These are phyloP conservation scores for Hyperoplus lanceolatus DNA, from an alignment of 2,797 vertebrate species.

Conservation along the genomic window DNA sequence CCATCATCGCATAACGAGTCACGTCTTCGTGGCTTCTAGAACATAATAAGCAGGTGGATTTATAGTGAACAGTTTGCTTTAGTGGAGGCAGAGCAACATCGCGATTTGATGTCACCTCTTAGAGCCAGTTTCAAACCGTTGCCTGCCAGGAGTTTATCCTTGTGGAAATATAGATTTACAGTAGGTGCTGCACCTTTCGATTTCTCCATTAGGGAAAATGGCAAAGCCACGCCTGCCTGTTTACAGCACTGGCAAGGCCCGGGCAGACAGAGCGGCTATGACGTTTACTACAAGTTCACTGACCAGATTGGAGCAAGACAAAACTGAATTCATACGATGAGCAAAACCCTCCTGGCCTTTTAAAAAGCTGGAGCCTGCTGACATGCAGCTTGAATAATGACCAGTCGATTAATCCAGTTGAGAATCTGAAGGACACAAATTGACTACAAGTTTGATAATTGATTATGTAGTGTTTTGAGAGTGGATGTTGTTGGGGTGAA, in stretches of 20 bases:
- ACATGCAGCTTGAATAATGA: neutral
- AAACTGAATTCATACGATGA: conserved; percentile 8
- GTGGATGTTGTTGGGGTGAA: neutral
- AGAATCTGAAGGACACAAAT: neutral
- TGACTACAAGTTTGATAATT: neutral
- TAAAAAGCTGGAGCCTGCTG: conserved; percentile 4
- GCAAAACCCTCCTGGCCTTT: neutral
- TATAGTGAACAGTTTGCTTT: conserved; percentile 29
- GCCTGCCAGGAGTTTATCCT: conserved; percentile 71
- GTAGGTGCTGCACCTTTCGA: conserved; percentile 82
- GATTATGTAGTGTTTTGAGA: neutral
- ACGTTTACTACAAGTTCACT: conserved; percentile 57
- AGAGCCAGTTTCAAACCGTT: conserved; percentile 57
- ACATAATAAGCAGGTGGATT: conserved; percentile 44
- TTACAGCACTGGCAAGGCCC: conserved; percentile 69
- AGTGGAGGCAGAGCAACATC: conserved; percentile 13
- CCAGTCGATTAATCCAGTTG: neutral
- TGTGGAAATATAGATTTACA: conserved; percentile 80
- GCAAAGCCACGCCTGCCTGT: conserved; percentile 75
- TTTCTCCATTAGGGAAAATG: conserved; percentile 83
- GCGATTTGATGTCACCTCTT: conserved; percentile 50
- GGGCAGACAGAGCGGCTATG: conserved; percentile 59
- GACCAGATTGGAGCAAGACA: conserved; percentile 32
- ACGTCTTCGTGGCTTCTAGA: conserved; percentile 21
- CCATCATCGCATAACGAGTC: conserved; percentile 49